Evolutionary conservation across 2,113 vertebrate genomes (phyloP).

Genomic region (Apodemus speciosus): DNA sequence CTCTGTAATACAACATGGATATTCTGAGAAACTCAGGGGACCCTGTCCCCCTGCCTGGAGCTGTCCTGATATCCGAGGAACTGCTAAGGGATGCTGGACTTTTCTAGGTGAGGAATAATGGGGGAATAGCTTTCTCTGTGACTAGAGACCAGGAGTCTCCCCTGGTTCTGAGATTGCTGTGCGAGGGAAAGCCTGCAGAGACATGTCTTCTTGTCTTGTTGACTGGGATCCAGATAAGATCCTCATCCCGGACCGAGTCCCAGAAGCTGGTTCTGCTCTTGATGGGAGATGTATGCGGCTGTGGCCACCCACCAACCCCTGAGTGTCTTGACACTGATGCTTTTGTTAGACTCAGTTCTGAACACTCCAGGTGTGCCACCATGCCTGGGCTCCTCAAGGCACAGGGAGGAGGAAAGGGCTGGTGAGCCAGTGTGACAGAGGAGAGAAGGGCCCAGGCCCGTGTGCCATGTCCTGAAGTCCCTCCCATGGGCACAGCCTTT

Average conservation of each 20-base stretch:
- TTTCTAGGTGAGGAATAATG: background rate
- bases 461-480: background rate
- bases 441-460: background rate
- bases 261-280: fast-evolving
- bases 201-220: background rate
- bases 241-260: background rate
- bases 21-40: background rate
- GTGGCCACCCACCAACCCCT: too few relatives aligned
- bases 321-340: fast-evolving
- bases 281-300: fast-evolving
- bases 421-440: fast-evolving
- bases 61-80: too few relatives aligned
- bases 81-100: background rate
- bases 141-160: background rate
- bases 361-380: fast-evolving
- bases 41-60: fast-evolving
- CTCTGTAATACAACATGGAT: fast-evolving
- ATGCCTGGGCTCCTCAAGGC: background rate
- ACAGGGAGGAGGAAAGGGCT: fast-evolving
- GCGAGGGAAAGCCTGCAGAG: fast-evolving
- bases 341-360: background rate
- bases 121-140: background rate
- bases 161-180: background rate
- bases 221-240: background rate
- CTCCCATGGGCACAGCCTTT: fast-evolving